phyloP scores from a whole-genome alignment of 2,888 invertebrate species.

The Epicampocera succincta region DNA sequence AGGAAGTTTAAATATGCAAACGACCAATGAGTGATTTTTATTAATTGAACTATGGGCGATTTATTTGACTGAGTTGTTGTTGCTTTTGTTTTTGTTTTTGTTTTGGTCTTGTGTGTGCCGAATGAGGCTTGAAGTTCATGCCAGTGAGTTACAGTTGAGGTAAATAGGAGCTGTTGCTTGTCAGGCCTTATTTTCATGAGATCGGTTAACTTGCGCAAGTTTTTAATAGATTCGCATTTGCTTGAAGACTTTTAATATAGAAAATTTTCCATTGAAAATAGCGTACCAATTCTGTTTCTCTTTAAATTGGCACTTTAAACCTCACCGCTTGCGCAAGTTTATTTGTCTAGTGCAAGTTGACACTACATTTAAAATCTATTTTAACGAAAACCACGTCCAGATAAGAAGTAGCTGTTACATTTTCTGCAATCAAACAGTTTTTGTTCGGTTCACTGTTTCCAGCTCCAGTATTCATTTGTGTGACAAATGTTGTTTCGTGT shows the following conservation, averaged over 20 bases:
- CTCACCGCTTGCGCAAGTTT: too few relatives aligned
- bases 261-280: too few relatives aligned
- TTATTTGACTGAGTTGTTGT: constrained; percentile 41
- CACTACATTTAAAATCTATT: constrained; percentile 19
- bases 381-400: constrained; percentile 11
- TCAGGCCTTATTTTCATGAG: too few relatives aligned
- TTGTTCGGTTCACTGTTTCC: constrained; percentile 14
- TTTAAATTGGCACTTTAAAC: too few relatives aligned
- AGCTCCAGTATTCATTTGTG: constrained; percentile 31
- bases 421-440: constrained; percentile 23
- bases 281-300: too few relatives aligned
- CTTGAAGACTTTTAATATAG: too few relatives aligned
- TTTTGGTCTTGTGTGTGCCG: too few relatives aligned
- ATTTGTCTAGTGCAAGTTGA: too few relatives aligned
- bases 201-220: too few relatives aligned
- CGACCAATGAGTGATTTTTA: constrained; percentile 66
- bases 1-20: constrained; percentile 69
- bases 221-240: too few relatives aligned
- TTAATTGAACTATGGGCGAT: constrained; percentile 64
- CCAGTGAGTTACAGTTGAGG: constrained; percentile 26
- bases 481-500: constrained; percentile 56
- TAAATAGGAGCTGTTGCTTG: constrained; percentile 2
- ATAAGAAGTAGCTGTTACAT: not conserved
- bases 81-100: constrained; percentile 10
- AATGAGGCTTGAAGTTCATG: not conserved